These are phyloP conservation scores for Cynopterus sphinx DNA, from an alignment of 2,797 vertebrate species.

Conservation along the genomic window DNA sequence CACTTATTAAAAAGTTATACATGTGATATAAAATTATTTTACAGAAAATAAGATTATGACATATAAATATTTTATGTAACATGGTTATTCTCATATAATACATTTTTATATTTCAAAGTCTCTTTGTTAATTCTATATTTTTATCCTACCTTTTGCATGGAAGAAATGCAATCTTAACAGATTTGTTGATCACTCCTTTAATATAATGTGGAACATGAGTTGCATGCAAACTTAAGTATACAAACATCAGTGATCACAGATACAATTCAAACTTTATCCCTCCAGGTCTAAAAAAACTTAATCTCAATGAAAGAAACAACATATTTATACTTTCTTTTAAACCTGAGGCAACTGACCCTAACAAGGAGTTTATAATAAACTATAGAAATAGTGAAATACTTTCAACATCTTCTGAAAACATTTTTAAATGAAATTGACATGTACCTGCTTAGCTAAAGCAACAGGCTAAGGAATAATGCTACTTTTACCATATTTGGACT, in stretches of 20 bases:
- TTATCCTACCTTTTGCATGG: conserved; percentile 30
- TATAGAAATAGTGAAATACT: background rate
- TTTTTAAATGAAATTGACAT: background rate
- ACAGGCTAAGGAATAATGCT: background rate
- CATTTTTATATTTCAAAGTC: conserved; percentile 16
- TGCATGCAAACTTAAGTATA: conserved; percentile 33
- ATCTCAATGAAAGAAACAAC: conserved; percentile 19
- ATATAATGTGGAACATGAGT: conserved; percentile 1
- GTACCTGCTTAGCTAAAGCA: background rate
- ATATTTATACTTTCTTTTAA: background rate
- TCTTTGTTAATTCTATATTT: conserved; percentile 19
- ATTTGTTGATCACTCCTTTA: conserved; percentile 34
- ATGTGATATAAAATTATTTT: conserved; percentile 7
- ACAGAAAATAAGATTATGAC: conserved; percentile 32
- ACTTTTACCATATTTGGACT: background rate
- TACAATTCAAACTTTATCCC: conserved; percentile 7
- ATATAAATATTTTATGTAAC: conserved; percentile 22
- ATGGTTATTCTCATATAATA: conserved; percentile 4
- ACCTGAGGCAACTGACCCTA: background rate
- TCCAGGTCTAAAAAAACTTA: background rate
- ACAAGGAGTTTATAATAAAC: conserved; percentile 19
- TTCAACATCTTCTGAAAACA: background rate
- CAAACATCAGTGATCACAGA: conserved; percentile 15
- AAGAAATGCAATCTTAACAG: conserved; percentile 29
- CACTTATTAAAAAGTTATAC: conserved; percentile 12